phyloP scores from a whole-genome alignment of 2,113 vertebrate species.

The Eptesicus fuscus region DNA sequence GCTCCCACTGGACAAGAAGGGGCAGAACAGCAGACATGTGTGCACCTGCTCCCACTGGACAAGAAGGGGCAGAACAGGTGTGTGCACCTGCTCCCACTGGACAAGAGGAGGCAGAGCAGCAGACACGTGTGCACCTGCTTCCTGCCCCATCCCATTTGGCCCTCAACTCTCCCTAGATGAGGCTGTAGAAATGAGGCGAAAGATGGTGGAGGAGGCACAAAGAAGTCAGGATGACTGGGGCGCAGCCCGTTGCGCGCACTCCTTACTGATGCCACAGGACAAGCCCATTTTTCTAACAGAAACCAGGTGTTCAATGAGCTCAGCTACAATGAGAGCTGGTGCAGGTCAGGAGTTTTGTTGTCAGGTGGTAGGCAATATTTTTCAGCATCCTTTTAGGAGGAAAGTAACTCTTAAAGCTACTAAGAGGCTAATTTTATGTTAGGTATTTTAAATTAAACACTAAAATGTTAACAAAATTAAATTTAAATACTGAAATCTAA shows the following conservation, averaged over 20 bases:
- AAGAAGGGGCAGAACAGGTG: too few relatives aligned
- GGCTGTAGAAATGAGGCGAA: background rate
- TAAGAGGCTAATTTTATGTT: background rate
- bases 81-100: too few relatives aligned
- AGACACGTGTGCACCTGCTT: background rate
- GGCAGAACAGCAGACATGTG: too few relatives aligned
- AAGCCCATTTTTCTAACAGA: background rate
- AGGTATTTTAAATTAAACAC: background rate
- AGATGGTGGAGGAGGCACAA: background rate
- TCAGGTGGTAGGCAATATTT: background rate
- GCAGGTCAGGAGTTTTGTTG: background rate
- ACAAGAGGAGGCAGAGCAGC: too few relatives aligned
- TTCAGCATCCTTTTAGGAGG: background rate
- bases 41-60: too few relatives aligned
- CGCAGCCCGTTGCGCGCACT: background rate
- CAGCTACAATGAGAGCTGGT: background rate
- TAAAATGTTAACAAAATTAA: background rate
- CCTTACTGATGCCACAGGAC: background rate
- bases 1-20: too few relatives aligned
- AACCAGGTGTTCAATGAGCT: background rate
- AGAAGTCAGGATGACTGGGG: accelerated
- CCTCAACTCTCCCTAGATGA: accelerated
- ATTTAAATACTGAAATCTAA: background rate
- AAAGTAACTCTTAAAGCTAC: background rate
- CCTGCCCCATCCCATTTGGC: accelerated